phyloP scores from a whole-genome alignment of 2,113 vertebrate genomes.

The Aramus guarauna region DNA sequence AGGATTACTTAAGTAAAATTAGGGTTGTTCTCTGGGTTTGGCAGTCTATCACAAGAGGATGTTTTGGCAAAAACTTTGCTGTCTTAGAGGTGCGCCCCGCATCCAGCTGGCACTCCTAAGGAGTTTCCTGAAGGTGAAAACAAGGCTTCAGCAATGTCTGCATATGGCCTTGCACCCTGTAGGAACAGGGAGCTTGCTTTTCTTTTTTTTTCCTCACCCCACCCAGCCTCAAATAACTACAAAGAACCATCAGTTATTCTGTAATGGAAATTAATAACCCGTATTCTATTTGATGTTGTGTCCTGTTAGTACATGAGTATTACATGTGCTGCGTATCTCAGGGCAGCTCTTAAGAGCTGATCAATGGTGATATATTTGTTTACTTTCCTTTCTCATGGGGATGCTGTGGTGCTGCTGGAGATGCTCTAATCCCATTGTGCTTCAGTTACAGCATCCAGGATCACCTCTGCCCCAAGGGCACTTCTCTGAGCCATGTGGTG shows the following conservation, averaged over 20 bases:
- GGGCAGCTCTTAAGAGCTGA: background rate
- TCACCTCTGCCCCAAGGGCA: background rate
- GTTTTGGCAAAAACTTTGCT: background rate
- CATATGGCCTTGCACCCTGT: fast-evolving
- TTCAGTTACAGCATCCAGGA: background rate
- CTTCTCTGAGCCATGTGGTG: background rate
- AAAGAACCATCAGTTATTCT: background rate
- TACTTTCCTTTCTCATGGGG: background rate
- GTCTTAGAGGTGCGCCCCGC: fast-evolving
- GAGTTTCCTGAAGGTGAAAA: too few species aligned
- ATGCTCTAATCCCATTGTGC: background rate
- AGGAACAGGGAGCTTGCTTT: background rate
- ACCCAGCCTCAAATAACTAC: background rate
- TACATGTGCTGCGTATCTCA: fast-evolving
- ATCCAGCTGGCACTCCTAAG: background rate
- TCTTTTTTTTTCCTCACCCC: too few species aligned
- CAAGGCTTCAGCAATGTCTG: background rate
- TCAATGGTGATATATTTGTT: background rate
- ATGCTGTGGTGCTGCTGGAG: background rate
- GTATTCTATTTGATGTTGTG: background rate
- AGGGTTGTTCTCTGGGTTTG: background rate
- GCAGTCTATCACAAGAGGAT: background rate
- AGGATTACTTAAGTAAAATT: background rate
- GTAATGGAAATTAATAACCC: background rate
- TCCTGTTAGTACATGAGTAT: background rate